Base-by-base conservation (phyloP, 2,113 vertebrate species). In the Choloepus hoffmanni region DNA sequence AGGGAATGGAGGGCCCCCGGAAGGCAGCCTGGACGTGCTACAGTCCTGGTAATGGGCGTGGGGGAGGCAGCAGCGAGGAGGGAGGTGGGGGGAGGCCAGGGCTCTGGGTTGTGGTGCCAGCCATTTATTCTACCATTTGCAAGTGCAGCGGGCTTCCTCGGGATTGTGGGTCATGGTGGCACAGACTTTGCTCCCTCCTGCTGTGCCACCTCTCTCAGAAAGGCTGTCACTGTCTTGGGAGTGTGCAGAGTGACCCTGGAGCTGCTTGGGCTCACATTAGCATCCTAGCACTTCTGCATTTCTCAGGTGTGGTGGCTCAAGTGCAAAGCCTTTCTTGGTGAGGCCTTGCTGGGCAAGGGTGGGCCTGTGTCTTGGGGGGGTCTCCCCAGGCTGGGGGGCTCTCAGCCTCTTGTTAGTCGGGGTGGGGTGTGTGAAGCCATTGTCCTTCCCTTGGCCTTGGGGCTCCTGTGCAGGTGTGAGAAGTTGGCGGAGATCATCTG, bases 401-500 rank as follows among this genome's bases (percentile, higher is more conserved):
- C 43, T 13, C 3, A 14, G 24, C 60, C 55, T 81, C 3, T 48
- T 83, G 33, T 63, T 28, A 43, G 48, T 15, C 12, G 50, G 50
- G 76, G 26, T 5, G 7, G 43, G 36, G 77, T 14, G 4, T 1
- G 36, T 53, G 70, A 68, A 58, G 28, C 40, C 65, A 4, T 7
- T 3, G 36, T 88, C 77, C 68, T 90, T 60, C 58, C 45, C 5
- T 72, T 28, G 86, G n/a, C 70, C 84, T 8, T 4, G 73, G 86
- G 78, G n/a, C 15, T 58, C 16, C 60, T 2, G 11, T 30, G 53
- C 68, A 99, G 99, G 99, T 99, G 99, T 74, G 99, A 99, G 98
- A 99, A 99, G 98, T 97, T 99, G 97, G 99, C 99, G 0, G 99
- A 99, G 98, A 99, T 99, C 48, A 99, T 99, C 97, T 99, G 99